Evolutionary conservation across 2,888 invertebrate genomes (phyloP), one percentile per base, ranked within the genome.

Genomic region (Calliopum simillimum): DNA sequence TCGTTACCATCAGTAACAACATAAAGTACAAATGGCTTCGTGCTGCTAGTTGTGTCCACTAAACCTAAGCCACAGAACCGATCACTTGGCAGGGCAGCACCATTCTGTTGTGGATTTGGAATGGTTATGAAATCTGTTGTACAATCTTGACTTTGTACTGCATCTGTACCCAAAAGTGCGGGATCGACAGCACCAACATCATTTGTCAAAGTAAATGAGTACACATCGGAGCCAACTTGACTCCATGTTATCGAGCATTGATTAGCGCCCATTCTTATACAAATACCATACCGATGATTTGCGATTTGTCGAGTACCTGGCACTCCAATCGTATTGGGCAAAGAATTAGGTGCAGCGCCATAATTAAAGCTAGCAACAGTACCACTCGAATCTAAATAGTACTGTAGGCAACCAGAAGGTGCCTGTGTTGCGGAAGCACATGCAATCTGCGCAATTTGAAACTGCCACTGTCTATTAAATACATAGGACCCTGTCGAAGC

Each of bases 391-490:
- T 88, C 88, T 43, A 90, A 90, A 81, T 91, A 91, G 82, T 93
- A 94, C 86, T 93, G 93, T 25, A 94, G 87, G 79, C 94, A 94
- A 46, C 94, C 94, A 69, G 90, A 89, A 1, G 94, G 94, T 14
- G 94, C 94, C 91, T 83, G 80, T 55, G 89, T 90, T 1, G 90
- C 88, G 71, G 93, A 92, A 75, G 91, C 90, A 79, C 94, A 95
- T 4, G 89, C 89, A 51, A 94, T 88, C 84, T 94, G 94, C 0
- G 90, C 88, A 1, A 94, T 88, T 81, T 90, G 90, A 55, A 95
- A 88, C 79, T 93, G 93, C 94, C 94, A 95, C 69, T 91, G 88
- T 59, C 94, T 88, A 43, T 89, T 87, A 78, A 91, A 90, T 0
- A 89, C 86, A 3, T 89, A 89, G 0, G 89, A 85, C 0, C 88